Conservation (phyloP, 2,113 vertebrate species). For the Brevimyrus niger region DNA sequence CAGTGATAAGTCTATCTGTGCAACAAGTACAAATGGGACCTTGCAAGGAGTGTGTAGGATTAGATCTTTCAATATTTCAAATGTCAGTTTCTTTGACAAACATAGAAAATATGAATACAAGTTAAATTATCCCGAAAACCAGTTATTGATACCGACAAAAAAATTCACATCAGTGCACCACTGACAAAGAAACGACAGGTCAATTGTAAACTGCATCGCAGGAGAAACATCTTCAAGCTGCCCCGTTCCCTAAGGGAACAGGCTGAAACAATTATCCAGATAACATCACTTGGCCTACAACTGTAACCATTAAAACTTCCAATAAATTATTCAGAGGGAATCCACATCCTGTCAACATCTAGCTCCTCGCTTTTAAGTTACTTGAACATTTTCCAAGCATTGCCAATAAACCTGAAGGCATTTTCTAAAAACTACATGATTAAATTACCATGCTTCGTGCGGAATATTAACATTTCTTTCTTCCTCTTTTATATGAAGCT, state of each 20-base stretch:
- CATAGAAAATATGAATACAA: neutral
- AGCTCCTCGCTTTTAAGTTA: neutral
- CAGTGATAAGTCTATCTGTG: neutral
- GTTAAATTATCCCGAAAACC: neutral
- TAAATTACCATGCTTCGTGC: neutral
- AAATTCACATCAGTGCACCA: neutral
- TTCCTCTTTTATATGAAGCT: neutral
- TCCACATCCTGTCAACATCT: neutral
- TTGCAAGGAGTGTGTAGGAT: neutral
- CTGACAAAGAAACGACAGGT: neutral
- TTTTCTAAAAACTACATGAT: neutral
- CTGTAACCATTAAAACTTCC: neutral
- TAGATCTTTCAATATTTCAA: neutral
- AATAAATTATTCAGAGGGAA: neutral
- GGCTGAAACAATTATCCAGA: neutral
- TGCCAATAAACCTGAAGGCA: neutral
- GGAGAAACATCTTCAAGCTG: neutral
- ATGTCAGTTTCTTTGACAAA: neutral
- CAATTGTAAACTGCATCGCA: neutral
- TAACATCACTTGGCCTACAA: neutral
- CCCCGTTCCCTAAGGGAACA: neutral
- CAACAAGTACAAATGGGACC: neutral
- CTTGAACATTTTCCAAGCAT: neutral
- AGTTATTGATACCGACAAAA: neutral
- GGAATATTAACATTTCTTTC: neutral